Base-by-base conservation (phyloP, 1,140 invertebrate genomes). In the Drosophila parvula region DNA sequence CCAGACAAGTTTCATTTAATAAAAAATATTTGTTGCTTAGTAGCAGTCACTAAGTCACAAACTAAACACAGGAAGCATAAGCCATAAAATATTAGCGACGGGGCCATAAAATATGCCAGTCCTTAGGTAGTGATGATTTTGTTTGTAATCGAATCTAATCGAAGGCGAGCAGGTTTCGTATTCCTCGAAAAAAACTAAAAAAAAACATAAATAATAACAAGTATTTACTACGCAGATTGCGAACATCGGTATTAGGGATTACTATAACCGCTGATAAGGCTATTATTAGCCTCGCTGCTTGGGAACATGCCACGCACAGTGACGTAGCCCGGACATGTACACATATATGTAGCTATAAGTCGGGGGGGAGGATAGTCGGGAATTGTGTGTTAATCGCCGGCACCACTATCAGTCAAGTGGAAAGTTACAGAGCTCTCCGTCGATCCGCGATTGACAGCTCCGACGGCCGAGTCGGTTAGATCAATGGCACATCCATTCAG, bases 221-320 rank as follows among this genome's bases (percentile, higher is more conserved):
- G 18, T 68, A 68, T 73, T 58, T 71, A 70, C 65, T 69, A 68
- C 67, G 41, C 64, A 57, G 67, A 69, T 70, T 47, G 64, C 34
- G 12, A 67, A 38, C 65, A 70, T 41, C 34, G 38, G 38, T 47
- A 57, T 69, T 70, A 40, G 65, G 68, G 41, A 70, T 70, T 69
- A 57, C 48, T 56, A 22, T 18, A 12, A 10, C 5, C 30, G 9
- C 43, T 58, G 69, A 73, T 73, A 73, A 73, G 68, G 18, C 48
- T 70, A 56, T 69, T 69, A 18, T 18, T 64, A 38, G 22, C 41
- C 34, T 38, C 27, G 63, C 40, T 0, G 10, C n/a, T 32, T 38
- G 34, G 28, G 16, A 69, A 71, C 69, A 73, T 73, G 69, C 67
- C 69, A 73, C 69, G 69, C 67, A 73, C 12, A 14, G 38, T 71